Evolutionary conservation across 2,888 invertebrate species (phyloP).

Genomic region (Carpatolechia fugitivella): DNA sequence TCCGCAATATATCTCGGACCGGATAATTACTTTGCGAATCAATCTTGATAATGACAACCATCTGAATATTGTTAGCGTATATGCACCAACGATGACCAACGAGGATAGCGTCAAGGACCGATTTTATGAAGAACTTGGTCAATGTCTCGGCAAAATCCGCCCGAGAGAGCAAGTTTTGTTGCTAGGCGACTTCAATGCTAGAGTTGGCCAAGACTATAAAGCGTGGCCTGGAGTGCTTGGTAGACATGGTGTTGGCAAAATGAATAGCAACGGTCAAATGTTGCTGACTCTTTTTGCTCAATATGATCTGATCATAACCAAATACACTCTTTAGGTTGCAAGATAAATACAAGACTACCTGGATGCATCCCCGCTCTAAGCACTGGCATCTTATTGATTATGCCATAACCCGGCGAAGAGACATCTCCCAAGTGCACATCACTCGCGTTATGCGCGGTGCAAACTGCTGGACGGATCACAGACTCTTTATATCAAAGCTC

Average conservation of each 20-base stretch:
- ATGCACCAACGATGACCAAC: conserved; percentile 9
- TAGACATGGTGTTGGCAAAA: conserved; percentile 6
- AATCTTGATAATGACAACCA: conserved; percentile 7
- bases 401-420: conserved; percentile 16
- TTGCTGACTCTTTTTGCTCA: conserved; percentile 6
- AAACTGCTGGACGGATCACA: conserved; percentile 18
- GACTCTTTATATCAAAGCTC: conserved; percentile 19
- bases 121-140: background rate
- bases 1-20: conserved; percentile 13
- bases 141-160: background rate
- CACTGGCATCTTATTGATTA: conserved; percentile 20
- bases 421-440: conserved; percentile 23
- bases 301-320: conserved; percentile 14
- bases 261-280: conserved; percentile 20
- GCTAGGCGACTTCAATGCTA: conserved; percentile 11
- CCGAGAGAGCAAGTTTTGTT: background rate
- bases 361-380: conserved; percentile 28
- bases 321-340: conserved; percentile 19
- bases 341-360: conserved; percentile 23
- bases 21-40: conserved; percentile 13
- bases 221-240: conserved; percentile 22
- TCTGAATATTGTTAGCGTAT: conserved; percentile 10
- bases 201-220: background rate
- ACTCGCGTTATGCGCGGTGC: conserved; percentile 8
- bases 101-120: conserved; percentile 2